Percentiles rank a stretch among this genome's conserved stretches.
phyloP scores from a whole-genome alignment of 2,888 invertebrate species.

The Drosophila meridiana region DNA sequence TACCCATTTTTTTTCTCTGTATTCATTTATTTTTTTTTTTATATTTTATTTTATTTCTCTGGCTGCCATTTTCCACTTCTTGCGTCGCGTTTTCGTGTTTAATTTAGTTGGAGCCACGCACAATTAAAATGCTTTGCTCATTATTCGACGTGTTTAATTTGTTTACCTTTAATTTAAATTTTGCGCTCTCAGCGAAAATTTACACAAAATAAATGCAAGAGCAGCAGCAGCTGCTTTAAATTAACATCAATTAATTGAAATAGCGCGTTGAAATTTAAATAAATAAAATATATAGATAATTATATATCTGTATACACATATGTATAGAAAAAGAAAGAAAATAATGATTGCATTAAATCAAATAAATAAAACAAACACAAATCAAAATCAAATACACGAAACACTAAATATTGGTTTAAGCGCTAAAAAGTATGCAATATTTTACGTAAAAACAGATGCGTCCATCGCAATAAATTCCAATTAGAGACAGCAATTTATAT shows the following conservation, averaged over 20 bases:
- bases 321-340: neutral
- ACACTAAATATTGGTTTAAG: constrained; percentile 52
- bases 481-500: neutral
- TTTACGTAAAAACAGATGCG: constrained; percentile 27
- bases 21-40: neutral
- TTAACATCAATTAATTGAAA: constrained; percentile 67
- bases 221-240: constrained; percentile 49
- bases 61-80: constrained; percentile 1
- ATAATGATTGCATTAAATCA: constrained; percentile 44
- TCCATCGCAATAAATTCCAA: constrained; percentile 26
- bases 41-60: constrained; percentile 8
- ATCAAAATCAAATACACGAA: constrained; percentile 57
- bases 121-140: constrained; percentile 70
- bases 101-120: constrained; percentile 55
- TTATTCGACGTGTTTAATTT: constrained; percentile 67
- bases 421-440: constrained; percentile 54
- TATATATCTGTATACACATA: neutral
- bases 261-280: constrained; percentile 19
- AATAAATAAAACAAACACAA: constrained; percentile 47
- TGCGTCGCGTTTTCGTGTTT: constrained; percentile 35
- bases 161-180: constrained; percentile 63
- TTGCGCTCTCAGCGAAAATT: constrained; percentile 19
- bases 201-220: constrained; percentile 19
- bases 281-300: constrained; percentile 9
- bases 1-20: constrained; percentile 3